Evolutionary conservation across 2,113 vertebrate genomes (phyloP), one percentile per base, ranked within the genome.

Genomic region (Alexandromys fortis): DNA sequence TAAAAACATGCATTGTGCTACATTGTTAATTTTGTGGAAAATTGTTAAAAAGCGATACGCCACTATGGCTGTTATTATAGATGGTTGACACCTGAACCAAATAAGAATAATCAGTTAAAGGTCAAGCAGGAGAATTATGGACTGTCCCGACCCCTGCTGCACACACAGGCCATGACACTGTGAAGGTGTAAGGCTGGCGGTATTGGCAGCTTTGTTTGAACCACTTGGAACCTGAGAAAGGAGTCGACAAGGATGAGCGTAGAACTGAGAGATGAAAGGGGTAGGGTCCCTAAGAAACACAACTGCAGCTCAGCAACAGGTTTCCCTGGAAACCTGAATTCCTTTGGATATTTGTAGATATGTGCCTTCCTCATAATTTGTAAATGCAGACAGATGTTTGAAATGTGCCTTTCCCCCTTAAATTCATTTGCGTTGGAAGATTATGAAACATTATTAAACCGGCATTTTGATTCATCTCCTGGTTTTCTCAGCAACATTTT

Each of bases 381-480:
- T 19, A 89, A 91, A 58, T 65, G 70, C 45, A 45, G 49, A 47
- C 75, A 70, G 30, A 17, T 76, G 63, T 26, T 91, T 38, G 30
- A 96, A 91, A 70, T 45, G 55, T 26, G 6, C 0, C 5, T 65
- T 89, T 63, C 92, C 55, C 30, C 12, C 42, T 70, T 79, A 79
- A 94, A 38, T 33, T 65, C 94, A 45, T 24, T 92, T 55, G n/a
- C 76, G 38, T 35, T 58, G 2, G 85, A 94, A 91, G 67, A 73
- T 42, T 26, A 58, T 55, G 75, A 78, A 33, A 52, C 1, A 55
- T 35, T 52, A 92, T 72, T 10, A 81, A 95, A 70, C 4, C 26
- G 65, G 63, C 42, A 85, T 77, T 49, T 93, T 9, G 45, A 77
- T 83, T 24, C 26, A 75, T 77, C 78, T 24, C 35, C 82, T 94